Conservation (phyloP, 1,140 invertebrate genomes). For the Calliphora vicina region DNA sequence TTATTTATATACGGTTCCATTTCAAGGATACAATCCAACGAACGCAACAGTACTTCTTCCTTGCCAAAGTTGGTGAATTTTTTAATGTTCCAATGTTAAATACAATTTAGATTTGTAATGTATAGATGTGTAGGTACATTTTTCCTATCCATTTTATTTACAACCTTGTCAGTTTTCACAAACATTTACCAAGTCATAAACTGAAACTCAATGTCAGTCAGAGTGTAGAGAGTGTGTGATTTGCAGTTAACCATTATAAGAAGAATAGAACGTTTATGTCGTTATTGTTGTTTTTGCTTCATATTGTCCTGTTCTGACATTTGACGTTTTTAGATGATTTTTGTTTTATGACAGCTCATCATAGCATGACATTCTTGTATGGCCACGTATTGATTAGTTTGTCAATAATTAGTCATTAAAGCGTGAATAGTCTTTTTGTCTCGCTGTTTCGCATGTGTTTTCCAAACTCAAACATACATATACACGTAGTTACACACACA, state of each 20-base stretch:
- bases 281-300: background rate
- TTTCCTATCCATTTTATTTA: background rate
- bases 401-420: conserved; percentile 30
- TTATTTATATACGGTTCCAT: background rate
- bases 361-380: conserved; percentile 25
- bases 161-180: background rate
- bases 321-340: background rate
- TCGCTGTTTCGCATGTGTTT: background rate
- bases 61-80: background rate
- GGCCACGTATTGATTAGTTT: conserved; percentile 15
- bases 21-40: background rate
- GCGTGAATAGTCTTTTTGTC: conserved; percentile 12
- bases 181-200: background rate
- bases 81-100: background rate
- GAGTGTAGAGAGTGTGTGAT: background rate
- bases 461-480: too few relatives aligned
- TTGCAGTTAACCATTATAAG: too few relatives aligned
- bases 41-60: background rate
- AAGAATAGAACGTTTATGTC: too few relatives aligned
- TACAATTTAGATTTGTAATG: background rate
- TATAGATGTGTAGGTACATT: background rate
- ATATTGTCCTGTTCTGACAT: background rate
- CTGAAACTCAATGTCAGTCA: background rate
- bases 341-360: background rate
- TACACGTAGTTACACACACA: too few relatives aligned